A percentile compares a stretch with the other conserved stretches of the same genome.
Conservation (phyloP, 2,113 vertebrate species). For the Microtus pennsylvanicus region DNA sequence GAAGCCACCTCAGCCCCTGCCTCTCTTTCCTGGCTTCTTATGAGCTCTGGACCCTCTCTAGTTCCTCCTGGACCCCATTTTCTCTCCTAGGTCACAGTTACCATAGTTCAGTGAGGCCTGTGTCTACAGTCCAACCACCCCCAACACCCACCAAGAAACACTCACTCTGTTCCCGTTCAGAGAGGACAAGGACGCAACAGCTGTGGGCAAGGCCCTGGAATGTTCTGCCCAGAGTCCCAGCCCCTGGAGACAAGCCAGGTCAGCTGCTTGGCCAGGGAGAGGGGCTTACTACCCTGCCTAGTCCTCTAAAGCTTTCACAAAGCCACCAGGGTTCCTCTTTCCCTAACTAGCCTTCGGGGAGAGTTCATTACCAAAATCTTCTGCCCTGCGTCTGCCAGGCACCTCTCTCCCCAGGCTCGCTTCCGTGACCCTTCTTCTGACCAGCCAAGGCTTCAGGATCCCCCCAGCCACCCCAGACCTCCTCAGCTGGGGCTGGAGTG, state of each 20-base stretch:
- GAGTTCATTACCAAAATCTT: conserved; percentile 57
- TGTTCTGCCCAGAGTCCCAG: neutral
- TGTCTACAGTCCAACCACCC: neutral
- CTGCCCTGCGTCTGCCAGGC: neutral
- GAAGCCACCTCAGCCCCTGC: neutral
- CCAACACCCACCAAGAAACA: neutral
- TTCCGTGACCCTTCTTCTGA: neutral
- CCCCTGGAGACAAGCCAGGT: conserved; percentile 38
- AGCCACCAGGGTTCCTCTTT: neutral
- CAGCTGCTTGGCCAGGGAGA: neutral
- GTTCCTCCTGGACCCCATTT: neutral
- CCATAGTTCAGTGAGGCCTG: neutral
- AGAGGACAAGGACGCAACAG: neutral
- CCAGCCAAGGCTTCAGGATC: neutral
- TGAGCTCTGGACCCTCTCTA: neutral
- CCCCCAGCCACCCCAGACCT: neutral
- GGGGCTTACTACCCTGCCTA: neutral
- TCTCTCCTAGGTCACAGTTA: neutral
- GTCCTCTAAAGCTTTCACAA: neutral
- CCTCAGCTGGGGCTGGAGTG: neutral
- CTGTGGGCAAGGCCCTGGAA: conserved; percentile 13
- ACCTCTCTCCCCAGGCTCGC: neutral
- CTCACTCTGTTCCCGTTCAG: neutral
- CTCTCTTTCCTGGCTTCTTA: neutral
- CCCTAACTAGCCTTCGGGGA: neutral